Conservation (phyloP, 2,797 vertebrate genomes). For the Microtus californicus region DNA sequence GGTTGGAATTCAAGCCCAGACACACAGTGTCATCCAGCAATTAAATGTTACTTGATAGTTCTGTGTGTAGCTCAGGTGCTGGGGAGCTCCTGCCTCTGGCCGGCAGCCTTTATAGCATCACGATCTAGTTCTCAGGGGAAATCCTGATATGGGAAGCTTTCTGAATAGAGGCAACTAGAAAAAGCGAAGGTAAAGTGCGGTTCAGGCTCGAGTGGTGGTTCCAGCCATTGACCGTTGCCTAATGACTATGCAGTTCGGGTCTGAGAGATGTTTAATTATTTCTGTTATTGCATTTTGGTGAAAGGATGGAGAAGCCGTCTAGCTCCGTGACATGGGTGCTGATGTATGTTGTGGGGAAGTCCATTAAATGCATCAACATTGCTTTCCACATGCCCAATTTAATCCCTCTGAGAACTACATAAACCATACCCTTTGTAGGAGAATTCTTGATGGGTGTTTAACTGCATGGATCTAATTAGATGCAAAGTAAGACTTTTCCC, state of each 20-base stretch:
- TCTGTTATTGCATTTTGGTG: slow-evolving; percentile 77
- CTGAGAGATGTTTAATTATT: slow-evolving; percentile 85
- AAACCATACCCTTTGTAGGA: slow-evolving; percentile 67
- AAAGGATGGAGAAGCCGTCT: slow-evolving; percentile 77
- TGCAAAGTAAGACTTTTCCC: slow-evolving; percentile 78
- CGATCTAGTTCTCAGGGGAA: slow-evolving; percentile 87
- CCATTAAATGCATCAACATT: slow-evolving; percentile 81
- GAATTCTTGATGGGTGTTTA: slow-evolving; percentile 75
- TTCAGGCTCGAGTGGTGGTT: slow-evolving; percentile 67
- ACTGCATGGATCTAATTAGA: slow-evolving; percentile 83
- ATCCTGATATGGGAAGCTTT: slow-evolving; percentile 85
- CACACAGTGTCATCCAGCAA: slow-evolving; percentile 85
- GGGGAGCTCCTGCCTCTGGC: slow-evolving; percentile 82
- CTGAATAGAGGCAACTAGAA: slow-evolving; percentile 82
- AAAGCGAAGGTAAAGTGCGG: slow-evolving; percentile 79
- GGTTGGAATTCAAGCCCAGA: slow-evolving; percentile 86
- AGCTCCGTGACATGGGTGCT: slow-evolving; percentile 72
- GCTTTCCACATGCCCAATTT: slow-evolving; percentile 80
- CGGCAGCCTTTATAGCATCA: slow-evolving; percentile 87
- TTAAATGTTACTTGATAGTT: slow-evolving; percentile 89
- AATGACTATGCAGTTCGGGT: slow-evolving; percentile 85
- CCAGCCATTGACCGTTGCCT: slow-evolving; percentile 82
- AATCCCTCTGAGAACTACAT: slow-evolving; percentile 76
- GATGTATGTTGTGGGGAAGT: slow-evolving; percentile 76
- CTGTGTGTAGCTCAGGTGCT: slow-evolving; percentile 87